Base-by-base conservation (phyloP, 2,888 invertebrate genomes). In the Strigamia transsilvanica region DNA sequence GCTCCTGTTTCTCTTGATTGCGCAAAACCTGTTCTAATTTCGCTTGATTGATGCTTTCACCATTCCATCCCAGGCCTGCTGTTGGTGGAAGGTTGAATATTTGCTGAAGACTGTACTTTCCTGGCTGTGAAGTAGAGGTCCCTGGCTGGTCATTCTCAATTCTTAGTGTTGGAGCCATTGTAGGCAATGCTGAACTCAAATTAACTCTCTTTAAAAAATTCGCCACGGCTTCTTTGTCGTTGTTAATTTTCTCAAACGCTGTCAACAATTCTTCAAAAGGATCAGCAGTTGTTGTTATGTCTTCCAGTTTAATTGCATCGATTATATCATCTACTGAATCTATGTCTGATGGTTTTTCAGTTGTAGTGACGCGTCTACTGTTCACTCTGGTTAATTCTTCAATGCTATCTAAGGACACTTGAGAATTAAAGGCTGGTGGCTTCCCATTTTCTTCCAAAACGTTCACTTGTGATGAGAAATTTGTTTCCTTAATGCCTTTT, bases 21-120 rank as follows among this genome's bases (percentile, higher is more conserved):
- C n/a, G n/a, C 42, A 80, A 23, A 10, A 80, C 3, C 18, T 15
- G 18, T 80, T 42, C 41, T n/a, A 80, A 23, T 80, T 80, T 80
- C 41, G 10, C 15, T 38, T 32, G 18, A 38, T 79, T 34, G 13
- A 79, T 38, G 34, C 34, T 32, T 12, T 79, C 32, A 27, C 79
- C 79, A 79, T 79, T 38, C 79, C 79, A 79, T 10, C 79, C 79
- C 15, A 79, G 15, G 34, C 32, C 34, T 34, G 27, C 79, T 34
- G 79, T 32, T 12, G 79, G 79, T 27, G 79, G 79, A 12, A 79
- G 15, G 10, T 27, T 79, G 18, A 34, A 51, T 3, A 51, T 51
- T 9, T 51, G 51, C 4, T 13, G 13, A 51, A 51, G 51, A 51
- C 10, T 51, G n/a, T 13, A 51, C 10, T 51, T 51, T 6, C 10